A percentile compares a stretch with the other conserved stretches of the same genome.
Conservation (phyloP, 2,113 vertebrate species). For the Ifrita kowaldi region DNA sequence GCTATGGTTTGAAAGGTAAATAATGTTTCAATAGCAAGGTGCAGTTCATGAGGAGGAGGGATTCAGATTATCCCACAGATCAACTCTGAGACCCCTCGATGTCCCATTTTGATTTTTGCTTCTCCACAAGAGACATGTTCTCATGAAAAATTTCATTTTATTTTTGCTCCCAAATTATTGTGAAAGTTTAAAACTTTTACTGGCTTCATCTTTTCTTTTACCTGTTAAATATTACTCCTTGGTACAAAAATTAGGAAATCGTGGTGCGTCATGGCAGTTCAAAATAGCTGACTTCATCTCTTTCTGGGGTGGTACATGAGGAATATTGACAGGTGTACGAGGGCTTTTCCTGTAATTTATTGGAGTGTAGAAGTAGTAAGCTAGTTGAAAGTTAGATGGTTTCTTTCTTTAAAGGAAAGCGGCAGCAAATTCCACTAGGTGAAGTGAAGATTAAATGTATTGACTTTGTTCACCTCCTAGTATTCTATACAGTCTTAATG, state of each 20-base stretch:
- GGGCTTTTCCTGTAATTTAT: not conserved
- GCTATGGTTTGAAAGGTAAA: constrained; percentile 93
- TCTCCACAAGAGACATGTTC: not conserved
- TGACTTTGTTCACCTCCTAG: not conserved
- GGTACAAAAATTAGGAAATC: not conserved
- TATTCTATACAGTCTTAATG: not conserved
- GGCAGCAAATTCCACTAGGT: not conserved
- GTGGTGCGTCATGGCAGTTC: not conserved
- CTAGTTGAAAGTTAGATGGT: not conserved
- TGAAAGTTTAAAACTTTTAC: not conserved
- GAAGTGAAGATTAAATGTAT: not conserved
- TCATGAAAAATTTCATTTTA: not conserved
- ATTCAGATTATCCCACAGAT: not conserved
- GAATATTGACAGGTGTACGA: not conserved
- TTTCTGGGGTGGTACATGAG: not conserved
- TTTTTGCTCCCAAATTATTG: not conserved
- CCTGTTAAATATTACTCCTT: not conserved
- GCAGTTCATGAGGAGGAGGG: not conserved
- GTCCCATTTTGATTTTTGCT: not conserved
- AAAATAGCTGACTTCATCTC: not conserved
- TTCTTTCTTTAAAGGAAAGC: not conserved
- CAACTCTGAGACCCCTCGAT: not conserved
- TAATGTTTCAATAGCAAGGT: not conserved
- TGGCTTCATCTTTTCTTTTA: not conserved
- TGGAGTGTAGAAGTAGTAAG: not conserved